Evolutionary conservation across 2,888 invertebrate species (phyloP), one percentile per base, ranked within the genome.

Genomic region (Anthophora plumipes): DNA sequence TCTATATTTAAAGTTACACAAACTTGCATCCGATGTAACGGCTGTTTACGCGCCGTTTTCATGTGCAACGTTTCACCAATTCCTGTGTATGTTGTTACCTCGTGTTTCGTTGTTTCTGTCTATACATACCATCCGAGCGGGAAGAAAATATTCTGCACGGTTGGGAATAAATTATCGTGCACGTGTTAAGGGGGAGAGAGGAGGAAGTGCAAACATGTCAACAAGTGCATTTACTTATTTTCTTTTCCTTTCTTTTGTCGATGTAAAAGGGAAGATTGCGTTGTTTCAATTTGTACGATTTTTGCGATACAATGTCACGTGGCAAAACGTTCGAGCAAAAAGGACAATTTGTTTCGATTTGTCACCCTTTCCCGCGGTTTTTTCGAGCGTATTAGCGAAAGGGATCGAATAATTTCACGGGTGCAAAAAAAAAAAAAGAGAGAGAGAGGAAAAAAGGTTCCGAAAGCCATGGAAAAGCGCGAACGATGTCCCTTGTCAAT

Each of bases 401-500:
- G 20, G 39, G 31, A 52, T 25, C 11, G 14, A 14, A 6, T 31
- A 41, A 20, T 14, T 20, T 14, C 22, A 31, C 2, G 2, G 31
- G 31, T 20, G 14, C 43, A 0, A 22, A 25, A 74, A 82, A 76
- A 76, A 70, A 64, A 43, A 39, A 46, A n/a, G 3, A 31, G 4
- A 4, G 4, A 31, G 4, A 31, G 4, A 31, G 31, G 4, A 31
- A 31, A 4, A 31, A 4, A 31, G 31, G 31, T 3, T 31, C 31
- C 4, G 2, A 31, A 31, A 25, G 59, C 17, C 31, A 43, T 54
- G 31, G 31, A 39, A 66, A 52, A 48, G 54, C 66, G 55, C 68
- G 43, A 48, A 64, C 60, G 70, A 68, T 66, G 71, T 78, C 77
- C 76, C 73, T 70, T 80, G 84, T 85, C 82, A 88, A 87, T 87